Percentiles rank a stretch among this genome's conserved stretches.
These are phyloP conservation scores for Sakesphorus luctuosus DNA, from an alignment of 2,113 vertebrate genomes.

Conservation along the genomic window DNA sequence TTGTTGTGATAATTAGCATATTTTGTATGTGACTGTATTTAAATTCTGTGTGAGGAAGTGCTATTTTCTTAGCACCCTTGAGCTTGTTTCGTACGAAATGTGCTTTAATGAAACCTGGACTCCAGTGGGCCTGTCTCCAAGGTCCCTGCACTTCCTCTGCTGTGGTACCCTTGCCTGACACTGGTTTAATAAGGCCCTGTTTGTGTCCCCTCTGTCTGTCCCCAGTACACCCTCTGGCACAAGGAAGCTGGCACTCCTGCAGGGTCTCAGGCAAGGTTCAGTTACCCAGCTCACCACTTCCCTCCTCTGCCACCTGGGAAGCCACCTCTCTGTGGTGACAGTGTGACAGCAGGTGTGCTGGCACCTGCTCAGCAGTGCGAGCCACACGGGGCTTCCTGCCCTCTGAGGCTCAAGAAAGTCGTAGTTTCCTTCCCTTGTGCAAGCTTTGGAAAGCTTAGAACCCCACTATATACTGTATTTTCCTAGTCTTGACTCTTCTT, in stretches of 20 bases:
- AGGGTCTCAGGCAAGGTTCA: not conserved
- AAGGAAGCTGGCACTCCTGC: not conserved
- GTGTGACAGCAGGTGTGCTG: not conserved
- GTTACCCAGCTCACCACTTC: not conserved
- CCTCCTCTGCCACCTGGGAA: not conserved
- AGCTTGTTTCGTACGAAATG: not conserved
- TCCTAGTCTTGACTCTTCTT: not conserved
- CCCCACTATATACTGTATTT: accelerated
- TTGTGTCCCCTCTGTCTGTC: not conserved
- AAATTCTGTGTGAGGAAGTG: not conserved
- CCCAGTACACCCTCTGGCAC: accelerated
- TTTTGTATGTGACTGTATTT: not conserved
- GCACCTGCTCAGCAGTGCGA: not conserved
- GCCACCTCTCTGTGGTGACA: accelerated
- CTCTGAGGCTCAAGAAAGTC: not conserved
- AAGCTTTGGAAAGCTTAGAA: not conserved
- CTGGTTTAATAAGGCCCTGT: not conserved
- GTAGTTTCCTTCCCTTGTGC: not conserved
- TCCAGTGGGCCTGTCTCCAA: not conserved
- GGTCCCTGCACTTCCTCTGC: not conserved
- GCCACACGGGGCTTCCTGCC: not conserved
- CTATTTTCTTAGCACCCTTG: not conserved
- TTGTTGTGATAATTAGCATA: not conserved
- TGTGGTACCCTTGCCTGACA: not conserved
- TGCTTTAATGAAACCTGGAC: not conserved